Conservation (phyloP, 2,888 invertebrate species). For the Drosophila fulvimacula region DNA sequence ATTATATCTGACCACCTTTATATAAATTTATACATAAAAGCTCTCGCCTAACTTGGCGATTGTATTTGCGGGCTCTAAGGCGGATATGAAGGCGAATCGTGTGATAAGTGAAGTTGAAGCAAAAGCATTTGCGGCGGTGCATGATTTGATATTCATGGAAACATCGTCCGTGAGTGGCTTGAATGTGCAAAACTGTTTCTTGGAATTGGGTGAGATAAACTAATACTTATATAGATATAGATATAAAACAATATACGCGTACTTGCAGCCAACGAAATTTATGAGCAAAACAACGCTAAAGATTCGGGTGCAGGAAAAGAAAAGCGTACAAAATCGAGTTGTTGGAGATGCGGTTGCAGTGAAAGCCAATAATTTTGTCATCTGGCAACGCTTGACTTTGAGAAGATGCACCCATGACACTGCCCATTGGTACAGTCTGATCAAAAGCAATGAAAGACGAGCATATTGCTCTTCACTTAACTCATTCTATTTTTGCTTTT, state of each 20-base stretch:
- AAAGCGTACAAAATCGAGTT: no score
- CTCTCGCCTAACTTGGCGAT: slow-evolving; percentile 21
- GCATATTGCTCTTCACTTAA: slow-evolving; percentile 39
- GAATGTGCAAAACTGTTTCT: slow-evolving; percentile 29
- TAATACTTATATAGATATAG: not conserved
- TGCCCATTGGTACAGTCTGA: not conserved
- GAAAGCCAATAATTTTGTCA: not conserved
- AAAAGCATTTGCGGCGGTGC: slow-evolving; percentile 12
- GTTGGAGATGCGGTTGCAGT: not conserved
- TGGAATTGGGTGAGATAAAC: slow-evolving; percentile 32
- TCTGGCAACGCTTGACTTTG: not conserved
- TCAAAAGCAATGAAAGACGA: not conserved
- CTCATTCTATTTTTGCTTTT: slow-evolving; percentile 69
- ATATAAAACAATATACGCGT: not conserved
- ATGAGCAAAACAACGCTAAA: not conserved
- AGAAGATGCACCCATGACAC: no score
- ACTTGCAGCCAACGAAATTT: slow-evolving; percentile 21
- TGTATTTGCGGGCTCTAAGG: slow-evolving; percentile 41
- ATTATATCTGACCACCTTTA: not conserved
- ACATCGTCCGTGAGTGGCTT: slow-evolving; percentile 9
- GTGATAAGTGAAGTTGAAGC: slow-evolving; percentile 29
- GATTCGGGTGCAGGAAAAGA: accelerated
- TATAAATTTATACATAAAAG: not conserved
- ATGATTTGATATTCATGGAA: slow-evolving; percentile 44
- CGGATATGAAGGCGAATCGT: slow-evolving; percentile 29